A percentile compares a stretch with the other conserved stretches of the same genome.
Conservation (phyloP, 1,140 invertebrate species). For the Microplitis demolitor region DNA sequence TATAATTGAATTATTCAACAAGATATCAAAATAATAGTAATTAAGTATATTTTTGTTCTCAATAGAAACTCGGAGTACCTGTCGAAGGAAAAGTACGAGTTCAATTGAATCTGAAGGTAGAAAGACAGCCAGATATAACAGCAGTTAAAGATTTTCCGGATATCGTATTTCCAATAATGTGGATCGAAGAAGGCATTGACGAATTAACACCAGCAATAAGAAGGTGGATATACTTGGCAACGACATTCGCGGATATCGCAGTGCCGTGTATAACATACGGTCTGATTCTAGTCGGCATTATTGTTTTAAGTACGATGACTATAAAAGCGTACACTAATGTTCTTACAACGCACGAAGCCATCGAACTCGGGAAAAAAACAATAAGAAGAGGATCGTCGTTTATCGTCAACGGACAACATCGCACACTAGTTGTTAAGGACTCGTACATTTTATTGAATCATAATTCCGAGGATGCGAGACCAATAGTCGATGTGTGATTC, state of each 20-base stretch:
- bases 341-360: constrained; percentile 74
- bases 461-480: constrained; percentile 37
- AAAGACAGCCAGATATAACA: constrained; percentile 72
- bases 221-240: constrained; percentile 77
- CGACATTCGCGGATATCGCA: constrained; percentile 72
- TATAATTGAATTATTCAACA: too few relatives aligned
- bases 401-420: constrained; percentile 72
- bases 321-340: constrained; percentile 76
- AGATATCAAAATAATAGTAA: too few relatives aligned
- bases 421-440: constrained; percentile 66
- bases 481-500: constrained; percentile 19
- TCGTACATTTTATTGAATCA: constrained; percentile 64
- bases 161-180: constrained; percentile 85
- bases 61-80: constrained; percentile 84
- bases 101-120: constrained; percentile 81
- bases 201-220: constrained; percentile 76
- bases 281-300: constrained; percentile 70
- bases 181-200: constrained; percentile 87
- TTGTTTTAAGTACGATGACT: constrained; percentile 68
- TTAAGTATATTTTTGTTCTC: neutral
- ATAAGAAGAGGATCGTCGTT: constrained; percentile 73
- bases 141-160: constrained; percentile 77
- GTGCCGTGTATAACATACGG: constrained; percentile 74
- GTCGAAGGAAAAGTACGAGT: constrained; percentile 80
- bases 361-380: constrained; percentile 75